Evolutionary conservation across 1,140 invertebrate genomes (phyloP), one percentile per base, ranked within the genome.

Genomic region (Conus ventricosus): DNA sequence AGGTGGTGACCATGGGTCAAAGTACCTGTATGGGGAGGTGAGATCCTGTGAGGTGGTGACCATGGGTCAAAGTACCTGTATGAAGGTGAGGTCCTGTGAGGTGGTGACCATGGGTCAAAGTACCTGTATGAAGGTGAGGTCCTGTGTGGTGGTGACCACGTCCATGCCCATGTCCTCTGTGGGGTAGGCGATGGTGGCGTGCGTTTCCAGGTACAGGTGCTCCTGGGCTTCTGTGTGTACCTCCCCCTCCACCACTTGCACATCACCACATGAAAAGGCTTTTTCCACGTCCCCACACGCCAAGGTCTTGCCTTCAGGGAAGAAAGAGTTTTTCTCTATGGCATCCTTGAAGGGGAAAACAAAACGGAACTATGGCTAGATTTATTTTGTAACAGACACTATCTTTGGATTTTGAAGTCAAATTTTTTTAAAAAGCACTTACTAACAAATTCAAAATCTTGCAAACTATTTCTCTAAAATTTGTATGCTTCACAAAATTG

Each of bases 121-220:
- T 92, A 96, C 96, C 94, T 96, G 96, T 88, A 96, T 96, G 94
- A 98, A 97, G 1, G 96, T 96, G 0, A 97, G 97, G 96, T 97
- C 96, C 95, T 99, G 98, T 0, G 97, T 97, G 0, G 97, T 97
- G 85, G 96, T 96, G 92, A 97, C 97, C 20, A 93, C 95, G 39
- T 99, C 98, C 86, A 99, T 95, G 94, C 99, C 98, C 91, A 98
- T 97, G 92, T 97, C 96, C 93, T 97, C 97, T 87, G 96, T 97
- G 0, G 98, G 98, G 63, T 98, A 95, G 2, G 97, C 98, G 76
- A 98, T 95, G 57, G 94, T 92, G 10, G 89, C 94, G 15, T 98
- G 96, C 0, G 98, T 98, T 95, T 99, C 98, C 88, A 99, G 95
- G 95, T 99, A 99, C 95, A 99, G 99, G 95, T 99, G 99, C 95